Evolutionary conservation across 2,888 invertebrate genomes (phyloP).

Genomic region (Teleogryllus oceanicus): DNA sequence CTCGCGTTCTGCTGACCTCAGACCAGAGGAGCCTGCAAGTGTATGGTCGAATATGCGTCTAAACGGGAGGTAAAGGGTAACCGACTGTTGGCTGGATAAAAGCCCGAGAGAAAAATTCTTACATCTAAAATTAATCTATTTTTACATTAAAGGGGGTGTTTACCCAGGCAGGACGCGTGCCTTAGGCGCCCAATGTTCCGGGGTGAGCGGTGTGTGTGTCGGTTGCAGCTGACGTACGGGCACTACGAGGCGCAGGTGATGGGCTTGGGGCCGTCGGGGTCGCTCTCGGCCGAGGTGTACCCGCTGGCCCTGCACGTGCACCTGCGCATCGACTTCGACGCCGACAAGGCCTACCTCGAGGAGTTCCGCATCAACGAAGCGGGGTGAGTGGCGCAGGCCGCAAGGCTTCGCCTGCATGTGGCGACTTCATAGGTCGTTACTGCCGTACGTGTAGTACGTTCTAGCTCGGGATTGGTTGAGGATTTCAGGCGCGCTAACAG

Average conservation of each 20-base stretch:
- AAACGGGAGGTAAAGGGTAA: no score
- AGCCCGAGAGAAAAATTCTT: no score
- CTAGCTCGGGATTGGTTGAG: background rate
- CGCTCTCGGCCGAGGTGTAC: constrained; percentile 18
- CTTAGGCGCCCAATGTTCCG: no score
- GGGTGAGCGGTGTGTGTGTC: background rate
- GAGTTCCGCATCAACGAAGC: constrained; percentile 24
- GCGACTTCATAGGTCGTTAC: background rate
- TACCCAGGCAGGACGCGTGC: no score
- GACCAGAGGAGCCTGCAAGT: no score
- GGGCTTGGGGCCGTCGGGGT: constrained; percentile 27
- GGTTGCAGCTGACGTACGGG: constrained; percentile 20
- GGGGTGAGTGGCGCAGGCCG: constrained; percentile 19
- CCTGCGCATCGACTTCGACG: constrained; percentile 23
- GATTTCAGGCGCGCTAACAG: no score
- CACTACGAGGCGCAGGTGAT: constrained; percentile 25
- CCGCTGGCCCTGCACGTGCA: constrained; percentile 23
- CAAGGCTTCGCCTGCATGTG: background rate
- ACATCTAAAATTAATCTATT: no score
- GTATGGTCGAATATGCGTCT: no score
- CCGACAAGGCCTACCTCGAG: constrained; percentile 19
- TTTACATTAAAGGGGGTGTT: no score
- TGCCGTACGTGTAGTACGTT: background rate
- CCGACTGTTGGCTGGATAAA: no score
- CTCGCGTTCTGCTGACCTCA: no score